Base-by-base conservation (phyloP, 2,888 invertebrate genomes). In the Drosophila sordidula region DNA sequence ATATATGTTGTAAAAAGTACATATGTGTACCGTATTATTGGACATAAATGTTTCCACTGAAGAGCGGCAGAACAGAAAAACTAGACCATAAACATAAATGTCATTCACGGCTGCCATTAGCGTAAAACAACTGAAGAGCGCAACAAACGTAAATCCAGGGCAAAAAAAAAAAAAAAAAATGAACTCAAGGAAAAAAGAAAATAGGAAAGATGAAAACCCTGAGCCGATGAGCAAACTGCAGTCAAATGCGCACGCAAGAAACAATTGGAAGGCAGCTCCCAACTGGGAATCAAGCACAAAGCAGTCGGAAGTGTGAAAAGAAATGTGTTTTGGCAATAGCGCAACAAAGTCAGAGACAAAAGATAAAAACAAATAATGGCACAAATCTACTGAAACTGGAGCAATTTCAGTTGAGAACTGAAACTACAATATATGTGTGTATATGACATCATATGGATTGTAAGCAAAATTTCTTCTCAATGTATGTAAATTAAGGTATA, bases 91-190 rank as follows among this genome's bases (percentile, higher is more conserved):
- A 78, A 73, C 82, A 85, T 85, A 78, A 87, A 77, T 83, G 83
- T 74, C 88, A 82, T 87, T 82, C 82, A 84, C 56, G 75, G 67
- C 67, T 75, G 82, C 81, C 85, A 87, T 87, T 87, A 87, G 74
- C 67, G 84, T 54, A 29, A 49, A 71, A 56, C 52, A 56, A 41
- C 65, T 69, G 62, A 68, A 57, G 36, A 72, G 34, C 38, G 62
- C 66, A 54, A 67, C 73, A 62, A 75, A 78, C 56, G 67, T 66
- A 69, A 75, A 82, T 76, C 59, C 80, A 86, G 86, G 86, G 73
- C 83, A 82, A 65, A 57, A 64, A 49, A 18, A 68, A 58, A 52
- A 49, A 42, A 18, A 18, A 18, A 18, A 18, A 41, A 22, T 14
- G 36, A 50, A 70, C 14, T 18, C 25, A 54, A 44, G 54, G 16